phyloP scores from a whole-genome alignment of 1,140 invertebrate species.

The Pseudobourletiella spinata region DNA sequence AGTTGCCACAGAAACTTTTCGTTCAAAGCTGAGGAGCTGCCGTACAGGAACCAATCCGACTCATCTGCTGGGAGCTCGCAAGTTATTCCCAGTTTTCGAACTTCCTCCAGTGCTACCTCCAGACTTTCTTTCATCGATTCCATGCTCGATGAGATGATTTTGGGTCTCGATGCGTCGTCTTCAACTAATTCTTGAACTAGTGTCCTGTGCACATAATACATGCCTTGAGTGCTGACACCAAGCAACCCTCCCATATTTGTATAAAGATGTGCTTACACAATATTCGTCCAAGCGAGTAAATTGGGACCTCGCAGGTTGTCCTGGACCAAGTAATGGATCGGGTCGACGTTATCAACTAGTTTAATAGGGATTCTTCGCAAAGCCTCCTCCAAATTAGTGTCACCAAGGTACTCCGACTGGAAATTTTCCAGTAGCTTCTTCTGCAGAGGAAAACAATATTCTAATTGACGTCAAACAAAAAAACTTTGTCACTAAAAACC shows the following conservation, averaged over 20 bases:
- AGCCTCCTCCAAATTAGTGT: neutral
- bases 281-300: conserved; percentile 4
- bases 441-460: neutral
- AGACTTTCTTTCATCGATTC: neutral
- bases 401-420: neutral
- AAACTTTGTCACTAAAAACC: too few species aligned
- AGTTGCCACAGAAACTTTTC: conserved; percentile 4
- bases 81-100: neutral
- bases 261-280: conserved; percentile 1
- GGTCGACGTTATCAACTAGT: neutral
- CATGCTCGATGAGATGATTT: neutral
- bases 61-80: neutral
- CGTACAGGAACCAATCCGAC: neutral
- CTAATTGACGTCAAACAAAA: too few species aligned
- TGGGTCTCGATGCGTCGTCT: neutral
- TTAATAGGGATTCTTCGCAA: neutral
- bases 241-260: too few species aligned
- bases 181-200: neutral
- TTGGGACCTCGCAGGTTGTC: conserved; percentile 1
- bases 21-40: neutral
- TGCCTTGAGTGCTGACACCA: too few species aligned
- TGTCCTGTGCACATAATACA: neutral
- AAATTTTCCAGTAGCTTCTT: neutral
- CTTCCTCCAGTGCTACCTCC: neutral
- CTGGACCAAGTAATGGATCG: neutral